Evolutionary conservation across 2,888 invertebrate genomes (phyloP).

Genomic region (Barypeithes pellucidus): DNA sequence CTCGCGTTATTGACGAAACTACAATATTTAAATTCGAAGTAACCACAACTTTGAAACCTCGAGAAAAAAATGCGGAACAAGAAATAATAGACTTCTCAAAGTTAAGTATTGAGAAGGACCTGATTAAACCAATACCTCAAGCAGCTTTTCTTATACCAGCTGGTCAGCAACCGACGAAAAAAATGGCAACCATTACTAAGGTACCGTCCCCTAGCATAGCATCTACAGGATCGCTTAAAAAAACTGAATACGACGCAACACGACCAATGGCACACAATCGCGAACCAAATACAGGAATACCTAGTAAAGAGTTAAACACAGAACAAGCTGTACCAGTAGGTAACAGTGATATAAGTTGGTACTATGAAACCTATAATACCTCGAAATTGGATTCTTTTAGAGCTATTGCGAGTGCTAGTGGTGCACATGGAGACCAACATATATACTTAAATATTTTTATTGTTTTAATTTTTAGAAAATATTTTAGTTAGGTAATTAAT

Average conservation of each 20-base stretch:
- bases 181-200: constrained; percentile 75
- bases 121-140: constrained; percentile 71
- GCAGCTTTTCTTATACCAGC: constrained; percentile 79
- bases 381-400: constrained; percentile 73
- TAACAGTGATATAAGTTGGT: constrained; percentile 80
- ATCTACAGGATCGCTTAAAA: constrained; percentile 16
- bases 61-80: constrained; percentile 23
- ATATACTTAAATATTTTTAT: constrained; percentile 8
- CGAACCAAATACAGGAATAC: constrained; percentile 25
- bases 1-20: constrained; percentile 36
- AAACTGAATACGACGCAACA: constrained; percentile 16
- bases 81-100: neutral
- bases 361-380: constrained; percentile 88
- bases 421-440: neutral
- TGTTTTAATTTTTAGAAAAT: constrained; percentile 2
- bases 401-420: constrained; percentile 39
- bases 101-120: constrained; percentile 47
- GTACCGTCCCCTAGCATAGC: constrained; percentile 71
- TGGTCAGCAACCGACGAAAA: constrained; percentile 71
- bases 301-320: neutral
- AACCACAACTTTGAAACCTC: constrained; percentile 20
- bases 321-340: constrained; percentile 71
- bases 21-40: constrained; percentile 47
- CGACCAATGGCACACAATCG: constrained; percentile 37
- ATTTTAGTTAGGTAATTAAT: neutral